Conservation (phyloP, 1,140 invertebrate genomes). For the Pemphigus obesinymphae region DNA sequence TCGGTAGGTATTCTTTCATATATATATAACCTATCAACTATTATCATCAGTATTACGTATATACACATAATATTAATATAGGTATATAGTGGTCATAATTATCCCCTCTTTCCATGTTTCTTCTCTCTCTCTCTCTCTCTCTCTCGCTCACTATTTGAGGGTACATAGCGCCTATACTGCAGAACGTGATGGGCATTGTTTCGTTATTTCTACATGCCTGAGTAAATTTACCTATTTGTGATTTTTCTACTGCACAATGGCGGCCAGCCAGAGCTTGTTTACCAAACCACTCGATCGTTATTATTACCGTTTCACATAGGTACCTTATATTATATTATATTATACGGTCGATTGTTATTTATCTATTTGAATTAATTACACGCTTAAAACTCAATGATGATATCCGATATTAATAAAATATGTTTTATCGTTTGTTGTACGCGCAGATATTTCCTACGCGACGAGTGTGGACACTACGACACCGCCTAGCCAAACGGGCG, state of each 20-base stretch:
- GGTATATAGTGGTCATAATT: neutral
- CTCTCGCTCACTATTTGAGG: neutral
- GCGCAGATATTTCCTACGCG: neutral
- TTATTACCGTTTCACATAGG: no score
- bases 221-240: neutral
- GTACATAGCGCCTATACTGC: no score
- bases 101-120: neutral
- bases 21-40: conserved; percentile 14
- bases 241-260: neutral
- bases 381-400: no score
- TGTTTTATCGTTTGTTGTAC: no score
- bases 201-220: neutral
- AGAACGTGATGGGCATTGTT: conserved; percentile 5
- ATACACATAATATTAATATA: neutral
- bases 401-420: no score
- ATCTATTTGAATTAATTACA: no score
- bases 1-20: neutral
- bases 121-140: no score
- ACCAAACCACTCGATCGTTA: neutral
- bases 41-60: neutral
- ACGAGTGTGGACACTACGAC: neutral
- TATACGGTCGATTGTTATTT: no score
- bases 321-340: no score
- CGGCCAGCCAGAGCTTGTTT: no score
- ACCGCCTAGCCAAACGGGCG: neutral